These are phyloP conservation scores for Poeciliopsis gracilis DNA, from an alignment of 2,797 vertebrate genomes.

Conservation along the genomic window DNA sequence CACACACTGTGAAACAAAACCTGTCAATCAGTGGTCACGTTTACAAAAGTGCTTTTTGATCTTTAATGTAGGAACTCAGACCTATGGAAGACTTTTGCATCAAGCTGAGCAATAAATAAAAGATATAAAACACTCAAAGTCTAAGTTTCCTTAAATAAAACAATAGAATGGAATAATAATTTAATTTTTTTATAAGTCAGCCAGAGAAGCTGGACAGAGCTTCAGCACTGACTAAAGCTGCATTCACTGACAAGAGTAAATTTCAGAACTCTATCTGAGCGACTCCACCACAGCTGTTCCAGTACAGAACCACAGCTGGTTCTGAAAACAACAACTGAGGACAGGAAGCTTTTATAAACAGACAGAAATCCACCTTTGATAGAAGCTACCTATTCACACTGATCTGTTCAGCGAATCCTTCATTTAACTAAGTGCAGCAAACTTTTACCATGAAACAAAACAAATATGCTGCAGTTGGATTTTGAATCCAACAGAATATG, in stretches of 20 bases:
- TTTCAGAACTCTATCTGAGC: neutral
- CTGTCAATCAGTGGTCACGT: neutral
- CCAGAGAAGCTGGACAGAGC: neutral
- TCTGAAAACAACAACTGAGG: neutral
- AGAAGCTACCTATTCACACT: neutral
- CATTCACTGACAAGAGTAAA: neutral
- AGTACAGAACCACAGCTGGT: neutral
- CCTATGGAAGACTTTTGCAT: neutral
- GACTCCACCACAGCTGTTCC: neutral
- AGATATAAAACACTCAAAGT: neutral
- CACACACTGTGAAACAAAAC: neutral
- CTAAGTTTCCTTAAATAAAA: neutral
- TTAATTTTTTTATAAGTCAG: neutral
- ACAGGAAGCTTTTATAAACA: neutral
- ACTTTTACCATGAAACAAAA: neutral
- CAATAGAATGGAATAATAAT: neutral
- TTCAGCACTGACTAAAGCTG: neutral
- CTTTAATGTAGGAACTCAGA: neutral
- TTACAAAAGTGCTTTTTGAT: neutral
- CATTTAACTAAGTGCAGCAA: neutral
- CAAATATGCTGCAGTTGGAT: neutral
- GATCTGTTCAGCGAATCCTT: neutral
- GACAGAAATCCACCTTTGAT: neutral
- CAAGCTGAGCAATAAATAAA: neutral
- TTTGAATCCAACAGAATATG: neutral